Evolutionary conservation across 2,888 invertebrate genomes (phyloP).

Genomic region (Platycheirus albimanus): DNA sequence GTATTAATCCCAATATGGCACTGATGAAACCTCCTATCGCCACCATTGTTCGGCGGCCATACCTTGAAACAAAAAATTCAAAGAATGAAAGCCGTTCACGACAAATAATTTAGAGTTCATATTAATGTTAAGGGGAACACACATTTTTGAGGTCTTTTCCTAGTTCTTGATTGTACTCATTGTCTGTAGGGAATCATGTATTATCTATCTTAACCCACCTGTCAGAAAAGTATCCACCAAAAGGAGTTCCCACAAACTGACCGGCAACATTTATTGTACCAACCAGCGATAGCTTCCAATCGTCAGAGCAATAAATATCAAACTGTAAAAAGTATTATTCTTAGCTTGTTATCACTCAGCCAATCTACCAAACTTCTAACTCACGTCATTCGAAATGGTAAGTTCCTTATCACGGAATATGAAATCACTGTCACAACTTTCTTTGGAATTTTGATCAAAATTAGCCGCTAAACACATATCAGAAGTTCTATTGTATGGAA

Average conservation of each 20-base stretch:
- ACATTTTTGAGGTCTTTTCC: too few relatives aligned
- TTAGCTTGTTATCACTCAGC: not conserved
- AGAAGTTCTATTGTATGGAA: conserved; percentile 11
- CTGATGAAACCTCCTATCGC: conserved; percentile 84
- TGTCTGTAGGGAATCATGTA: not conserved
- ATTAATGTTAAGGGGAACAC: too few relatives aligned
- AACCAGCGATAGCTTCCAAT: conserved; percentile 88
- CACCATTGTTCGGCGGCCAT: conserved; percentile 86
- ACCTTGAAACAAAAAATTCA: conserved; percentile 74
- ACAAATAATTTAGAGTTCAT: too few relatives aligned
- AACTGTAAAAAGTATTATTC: conserved; percentile 74
- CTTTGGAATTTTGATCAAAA: conserved; percentile 79
- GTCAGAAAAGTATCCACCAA: conserved; percentile 87
- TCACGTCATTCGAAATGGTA: conserved; percentile 80
- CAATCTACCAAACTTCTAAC: not conserved
- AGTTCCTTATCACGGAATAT: conserved; percentile 79
- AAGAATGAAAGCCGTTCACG: too few relatives aligned
- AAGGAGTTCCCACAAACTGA: conserved; percentile 88
- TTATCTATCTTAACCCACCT: conserved; percentile 81
- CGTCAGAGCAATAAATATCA: conserved; percentile 78
- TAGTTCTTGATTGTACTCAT: too few relatives aligned
- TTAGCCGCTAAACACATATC: conserved; percentile 81
- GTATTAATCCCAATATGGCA: conserved; percentile 87
- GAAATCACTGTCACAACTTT: conserved; percentile 78
- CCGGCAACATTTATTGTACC: conserved; percentile 90